phyloP scores from a whole-genome alignment of 1,140 invertebrate species.

The Heliconius congener region DNA sequence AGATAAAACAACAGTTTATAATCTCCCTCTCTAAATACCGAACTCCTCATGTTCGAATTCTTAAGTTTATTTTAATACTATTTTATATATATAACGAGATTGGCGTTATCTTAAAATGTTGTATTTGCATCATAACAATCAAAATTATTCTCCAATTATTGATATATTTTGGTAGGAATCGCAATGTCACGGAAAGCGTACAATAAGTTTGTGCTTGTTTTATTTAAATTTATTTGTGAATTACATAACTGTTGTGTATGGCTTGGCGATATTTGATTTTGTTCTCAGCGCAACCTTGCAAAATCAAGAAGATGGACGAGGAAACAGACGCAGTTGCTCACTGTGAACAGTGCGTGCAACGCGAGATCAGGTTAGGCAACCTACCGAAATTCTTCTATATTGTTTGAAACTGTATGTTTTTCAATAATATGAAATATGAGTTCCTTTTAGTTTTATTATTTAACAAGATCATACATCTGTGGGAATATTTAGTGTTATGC shows the following conservation, averaged over 20 bases:
- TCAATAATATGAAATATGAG: too few relatives aligned
- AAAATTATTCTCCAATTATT: neutral
- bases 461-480: neutral
- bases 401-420: slow-evolving; percentile 44
- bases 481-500: slow-evolving; percentile 16
- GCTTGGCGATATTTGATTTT: slow-evolving; percentile 61
- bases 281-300: slow-evolving; percentile 58
- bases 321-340: slow-evolving; percentile 43
- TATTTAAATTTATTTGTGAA: slow-evolving; percentile 2
- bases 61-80: too few relatives aligned
- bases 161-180: neutral
- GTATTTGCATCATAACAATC: neutral
- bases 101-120: neutral
- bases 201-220: neutral
- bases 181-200: slow-evolving; percentile 1
- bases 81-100: neutral
- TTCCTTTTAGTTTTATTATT: neutral
- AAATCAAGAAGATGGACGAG: slow-evolving; percentile 50
- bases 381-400: slow-evolving; percentile 45
- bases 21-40: too few relatives aligned
- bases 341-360: slow-evolving; percentile 54
- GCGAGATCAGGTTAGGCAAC: slow-evolving; percentile 54
- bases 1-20: too few relatives aligned
- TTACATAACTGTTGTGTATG: slow-evolving; percentile 32
- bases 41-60: too few relatives aligned